Conservation (phyloP, 2,113 vertebrate species). For the Propithecus coquereli region DNA sequence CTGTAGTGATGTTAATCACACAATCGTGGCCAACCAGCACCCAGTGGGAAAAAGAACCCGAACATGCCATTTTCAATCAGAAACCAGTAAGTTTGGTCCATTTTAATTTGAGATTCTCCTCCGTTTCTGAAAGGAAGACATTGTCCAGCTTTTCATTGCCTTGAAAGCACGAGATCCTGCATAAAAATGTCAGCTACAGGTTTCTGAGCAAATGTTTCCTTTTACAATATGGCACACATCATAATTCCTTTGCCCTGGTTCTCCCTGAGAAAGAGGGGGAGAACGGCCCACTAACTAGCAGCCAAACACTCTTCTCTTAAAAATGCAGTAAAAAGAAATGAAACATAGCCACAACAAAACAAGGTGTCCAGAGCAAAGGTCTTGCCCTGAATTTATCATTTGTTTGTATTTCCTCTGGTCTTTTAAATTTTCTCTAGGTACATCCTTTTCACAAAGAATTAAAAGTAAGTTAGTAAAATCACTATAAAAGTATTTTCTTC, state of each 20-base stretch:
- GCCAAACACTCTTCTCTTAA: slow-evolving; percentile 42
- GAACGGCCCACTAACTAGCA: slow-evolving; percentile 21
- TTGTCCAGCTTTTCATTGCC: slow-evolving; percentile 43
- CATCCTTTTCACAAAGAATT: background rate
- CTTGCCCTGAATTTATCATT: slow-evolving; percentile 56
- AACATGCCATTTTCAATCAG: background rate
- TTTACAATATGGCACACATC: slow-evolving; percentile 68
- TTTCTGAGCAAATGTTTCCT: slow-evolving; percentile 71
- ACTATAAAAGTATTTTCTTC: background rate
- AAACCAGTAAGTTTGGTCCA: background rate
- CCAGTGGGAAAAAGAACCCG: background rate
- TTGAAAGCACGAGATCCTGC: slow-evolving; percentile 47
- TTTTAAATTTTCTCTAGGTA: slow-evolving; percentile 46
- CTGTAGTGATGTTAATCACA: background rate
- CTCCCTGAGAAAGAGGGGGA: slow-evolving; percentile 17
- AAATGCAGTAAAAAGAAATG: slow-evolving; percentile 57
- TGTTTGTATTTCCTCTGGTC: slow-evolving; percentile 47
- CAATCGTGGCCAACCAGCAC: background rate
- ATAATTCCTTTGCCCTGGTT: slow-evolving; percentile 56
- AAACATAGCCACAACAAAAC: slow-evolving; percentile 45
- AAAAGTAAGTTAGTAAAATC: background rate
- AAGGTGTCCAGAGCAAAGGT: slow-evolving; percentile 52
- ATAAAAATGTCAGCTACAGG: slow-evolving; percentile 63
- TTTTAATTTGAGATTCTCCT: slow-evolving; percentile 47
- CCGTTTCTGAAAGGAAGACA: slow-evolving; percentile 46